Base-by-base conservation (phyloP, 2,113 vertebrate species). In the Turnix velox region DNA sequence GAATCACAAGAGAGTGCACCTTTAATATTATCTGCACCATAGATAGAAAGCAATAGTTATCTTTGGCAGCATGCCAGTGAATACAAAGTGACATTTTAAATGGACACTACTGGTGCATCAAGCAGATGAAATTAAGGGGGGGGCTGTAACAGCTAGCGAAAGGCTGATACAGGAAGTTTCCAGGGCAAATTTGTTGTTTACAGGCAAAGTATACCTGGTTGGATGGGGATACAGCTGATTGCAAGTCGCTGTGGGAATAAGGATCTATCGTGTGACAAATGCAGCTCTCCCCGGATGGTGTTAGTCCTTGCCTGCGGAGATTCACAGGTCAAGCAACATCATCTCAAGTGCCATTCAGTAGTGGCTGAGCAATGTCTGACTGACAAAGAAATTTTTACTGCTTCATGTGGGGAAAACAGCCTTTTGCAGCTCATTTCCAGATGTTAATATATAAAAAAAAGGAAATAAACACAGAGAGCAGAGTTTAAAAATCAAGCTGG, bases 1-100 rank as follows among this genome's bases (percentile, higher is more conserved):
- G 92, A 95, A 92, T 91, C 94, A 93, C 30, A 49, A 96, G 93
- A 95, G 75, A 94, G 88, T 80, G 73, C 93, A 97, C 95, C 91
- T 96, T 93, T 84, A 92, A 92, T 96, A 93, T 97, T 87, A 92
- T 82, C 95, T 83, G 74, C 94, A 45, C 84, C 1, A 28, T 45
- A 92, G 96, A 94, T 84, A 40, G 84, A 74, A 92, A 95, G 93
- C 67, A 90, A 87, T 85, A 94, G 92, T 61, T 96, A 46, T 67
- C 92, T 66, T 91, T 92, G 97, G 92, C 82, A 25, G 24, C 12
- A 6, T 30, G 90, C 94, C 96, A 89, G 33, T 14, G 51, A 88
- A 85, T 58, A 39, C 87, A 92, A 80, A 94, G 88, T 45, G 92
- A 52, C 68, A n/a, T 88, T 95, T 94, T 91, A 94, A 91, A 75